Base-by-base conservation (phyloP, 2,888 invertebrate species). In the Palloptera scutellata region DNA sequence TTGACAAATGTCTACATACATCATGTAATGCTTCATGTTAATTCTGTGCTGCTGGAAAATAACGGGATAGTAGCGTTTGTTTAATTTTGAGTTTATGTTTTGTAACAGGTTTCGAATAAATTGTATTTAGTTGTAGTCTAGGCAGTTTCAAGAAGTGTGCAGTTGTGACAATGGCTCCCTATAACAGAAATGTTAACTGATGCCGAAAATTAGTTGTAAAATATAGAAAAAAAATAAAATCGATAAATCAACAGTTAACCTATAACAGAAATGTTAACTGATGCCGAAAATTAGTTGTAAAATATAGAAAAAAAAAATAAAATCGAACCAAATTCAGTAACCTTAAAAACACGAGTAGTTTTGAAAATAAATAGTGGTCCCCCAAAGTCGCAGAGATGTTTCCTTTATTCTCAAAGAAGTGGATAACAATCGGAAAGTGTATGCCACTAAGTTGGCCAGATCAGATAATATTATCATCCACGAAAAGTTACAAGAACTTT, bases 341-440 rank as follows among this genome's bases (percentile, higher is more conserved):
- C 12, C 60, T 4, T 30, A 30, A n/a, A n/a, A n/a, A n/a, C n/a
- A n/a, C n/a, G n/a, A n/a, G n/a, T 30, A 8, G n/a, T 52, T n/a
- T 59, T 59, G 55, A 61, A 61, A 61, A 57, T 58, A 68, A 61
- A 17, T 9, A 63, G 65, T 66, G 65, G 60, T 19, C 55, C 48
- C n/a, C 62, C 65, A 43, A 69, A 63, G 30, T 43, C 55, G 55
- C 6, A 63, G 60, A 63, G 61, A 69, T 30, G 20, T 66, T 12
- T 61, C 45, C 12, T 55, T 66, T 51, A 62, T 66, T n/a, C 8
- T 65, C 12, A 69, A 65, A 60, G 57, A 69, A n/a, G 65, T 67
- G n/a, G 42, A 62, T 9, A 67, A 59, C 52, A 45, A 59, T 20
- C 45, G 45, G 5, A 67, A 63, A 59, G 52, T 52, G 12, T n/a